Percentiles rank a stretch among this genome's conserved stretches.
phyloP scores from a whole-genome alignment of 2,888 invertebrate genomes.

The Campoplex capitator region DNA sequence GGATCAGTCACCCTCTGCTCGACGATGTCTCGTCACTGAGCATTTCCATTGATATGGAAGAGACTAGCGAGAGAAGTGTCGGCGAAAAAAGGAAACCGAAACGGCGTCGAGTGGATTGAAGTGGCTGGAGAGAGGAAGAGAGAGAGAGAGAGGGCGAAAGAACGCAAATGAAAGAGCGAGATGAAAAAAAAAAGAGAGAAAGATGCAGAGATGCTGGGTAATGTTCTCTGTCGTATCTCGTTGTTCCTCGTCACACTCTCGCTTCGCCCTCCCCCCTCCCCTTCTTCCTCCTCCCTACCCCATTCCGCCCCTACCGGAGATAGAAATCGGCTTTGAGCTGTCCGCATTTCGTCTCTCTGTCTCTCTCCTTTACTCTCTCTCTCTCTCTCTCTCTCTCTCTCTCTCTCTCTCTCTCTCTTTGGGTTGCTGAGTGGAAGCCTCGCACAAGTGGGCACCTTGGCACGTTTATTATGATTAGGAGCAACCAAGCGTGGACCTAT shows the following conservation, averaged over 20 bases:
- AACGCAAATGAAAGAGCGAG: conserved; percentile 36
- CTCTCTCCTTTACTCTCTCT: conserved; percentile 19
- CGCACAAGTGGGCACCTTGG: conserved; percentile 81
- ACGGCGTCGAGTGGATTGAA: conserved; percentile 61
- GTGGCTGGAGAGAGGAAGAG: conserved; percentile 48
- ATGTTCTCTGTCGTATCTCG: conserved; percentile 58
- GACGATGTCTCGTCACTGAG: conserved; percentile 2
- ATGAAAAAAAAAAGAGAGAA: conserved; percentile 40
- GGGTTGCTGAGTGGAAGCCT: conserved; percentile 80
- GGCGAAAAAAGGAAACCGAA: conserved; percentile 69
- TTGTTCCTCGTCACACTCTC: conserved; percentile 55
- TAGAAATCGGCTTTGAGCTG: conserved; percentile 82
- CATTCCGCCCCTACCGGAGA: conserved; percentile 66
- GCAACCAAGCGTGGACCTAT: conserved; percentile 81
- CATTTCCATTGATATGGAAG: conserved; percentile 57
- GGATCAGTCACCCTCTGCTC: conserved; percentile 17
- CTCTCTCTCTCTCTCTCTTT: conserved; percentile 47
- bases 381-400: conserved; percentile 15
- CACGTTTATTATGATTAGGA: conserved; percentile 84
- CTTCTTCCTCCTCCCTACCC: not conserved
- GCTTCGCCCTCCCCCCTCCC: conserved; percentile 15
- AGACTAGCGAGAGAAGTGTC: conserved; percentile 53
- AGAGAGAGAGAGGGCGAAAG: conserved; percentile 38
- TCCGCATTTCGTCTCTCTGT: conserved; percentile 70
- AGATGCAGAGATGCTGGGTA: conserved; percentile 47